Base-by-base conservation (phyloP, 2,888 invertebrate genomes). In the Trachelus tabidus region DNA sequence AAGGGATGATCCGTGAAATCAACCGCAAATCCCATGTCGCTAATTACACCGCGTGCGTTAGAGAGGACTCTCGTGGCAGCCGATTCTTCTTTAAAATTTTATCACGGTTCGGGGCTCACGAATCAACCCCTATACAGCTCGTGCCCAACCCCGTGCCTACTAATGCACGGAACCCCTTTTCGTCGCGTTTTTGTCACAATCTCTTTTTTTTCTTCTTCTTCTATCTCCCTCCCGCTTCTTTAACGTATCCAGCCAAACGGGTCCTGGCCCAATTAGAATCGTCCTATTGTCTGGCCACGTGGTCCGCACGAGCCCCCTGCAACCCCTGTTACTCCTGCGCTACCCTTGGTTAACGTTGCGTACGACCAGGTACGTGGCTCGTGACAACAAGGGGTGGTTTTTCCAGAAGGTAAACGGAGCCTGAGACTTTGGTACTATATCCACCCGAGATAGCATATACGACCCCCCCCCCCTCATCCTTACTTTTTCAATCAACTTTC, bases 251-350 rank as follows among this genome's bases (percentile, higher is more conserved):
- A 81, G 81, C 83, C 86, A 84, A 84, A 82, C 85, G 83, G 83
- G 87, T 86, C 87, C 85, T 88, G 89, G 89, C 89, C 90, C 90
- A 91, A 91, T 91, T 91, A 91, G 90, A 90, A 89, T 89, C 90
- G 85, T 90, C 90, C 89, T 80, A 89, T 91, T 91, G 91, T 91
- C 79, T 82, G 88, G 90, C 87, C 91, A 91, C 91, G 91, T 91
- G 91, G 90, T 89, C 82, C 82, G 85, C 91, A 91, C 91, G 91
- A 91, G 91, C 89, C 89, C 12, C 35, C 35, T 35, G 1, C 35
- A 35, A 35, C 35, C 35, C 80, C 80, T 80, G 80, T 56, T 23
- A 56, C 56, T 56, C 56, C 56, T 56, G 56, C 56, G 23, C 56
- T 0, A 56, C 56, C 56, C 56, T 56, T 56, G 56, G 56, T 56